Conservation (phyloP, 2,888 invertebrate species). For the Pinctada fucata region DNA sequence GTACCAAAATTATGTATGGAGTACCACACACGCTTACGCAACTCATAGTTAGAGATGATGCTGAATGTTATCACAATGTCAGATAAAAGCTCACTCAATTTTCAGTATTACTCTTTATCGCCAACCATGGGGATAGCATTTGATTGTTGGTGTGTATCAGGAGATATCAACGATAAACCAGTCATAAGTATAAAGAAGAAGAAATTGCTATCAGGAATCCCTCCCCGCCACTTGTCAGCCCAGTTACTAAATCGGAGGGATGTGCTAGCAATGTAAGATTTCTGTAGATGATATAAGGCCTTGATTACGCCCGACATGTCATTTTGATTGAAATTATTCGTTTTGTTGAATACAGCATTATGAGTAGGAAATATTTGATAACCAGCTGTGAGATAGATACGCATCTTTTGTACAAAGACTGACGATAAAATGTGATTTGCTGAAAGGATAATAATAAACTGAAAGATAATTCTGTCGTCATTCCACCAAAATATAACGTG, state of each 20-base stretch:
- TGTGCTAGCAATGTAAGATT: conserved; percentile 12
- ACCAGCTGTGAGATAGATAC: conserved; percentile 33
- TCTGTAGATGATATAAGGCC: conserved; percentile 26
- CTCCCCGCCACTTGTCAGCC: conserved; percentile 27
- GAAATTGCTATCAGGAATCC: conserved; percentile 22
- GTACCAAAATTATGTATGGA: no score
- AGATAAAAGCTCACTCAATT: conserved; percentile 26
- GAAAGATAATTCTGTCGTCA: neutral
- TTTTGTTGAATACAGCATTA: conserved; percentile 30
- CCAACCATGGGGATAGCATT: conserved; percentile 27
- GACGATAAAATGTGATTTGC: conserved; percentile 5
- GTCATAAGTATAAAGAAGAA: conserved; percentile 28
- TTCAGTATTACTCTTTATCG: conserved; percentile 32
- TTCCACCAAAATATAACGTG: neutral
- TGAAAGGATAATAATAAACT: conserved; percentile 8
- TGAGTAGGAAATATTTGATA: conserved; percentile 24
- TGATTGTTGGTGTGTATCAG: conserved; percentile 30
- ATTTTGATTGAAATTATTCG: conserved; percentile 32
- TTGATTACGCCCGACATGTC: conserved; percentile 30
- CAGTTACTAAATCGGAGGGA: conserved; percentile 10
- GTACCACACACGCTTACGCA: conserved; percentile 28
- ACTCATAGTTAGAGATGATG: conserved; percentile 14
- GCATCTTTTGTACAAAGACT: conserved; percentile 1
- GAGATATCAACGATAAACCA: conserved; percentile 31
- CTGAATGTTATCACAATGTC: conserved; percentile 19